phyloP scores from a whole-genome alignment of 1,140 invertebrate genomes.

The Calycopis cecrops region DNA sequence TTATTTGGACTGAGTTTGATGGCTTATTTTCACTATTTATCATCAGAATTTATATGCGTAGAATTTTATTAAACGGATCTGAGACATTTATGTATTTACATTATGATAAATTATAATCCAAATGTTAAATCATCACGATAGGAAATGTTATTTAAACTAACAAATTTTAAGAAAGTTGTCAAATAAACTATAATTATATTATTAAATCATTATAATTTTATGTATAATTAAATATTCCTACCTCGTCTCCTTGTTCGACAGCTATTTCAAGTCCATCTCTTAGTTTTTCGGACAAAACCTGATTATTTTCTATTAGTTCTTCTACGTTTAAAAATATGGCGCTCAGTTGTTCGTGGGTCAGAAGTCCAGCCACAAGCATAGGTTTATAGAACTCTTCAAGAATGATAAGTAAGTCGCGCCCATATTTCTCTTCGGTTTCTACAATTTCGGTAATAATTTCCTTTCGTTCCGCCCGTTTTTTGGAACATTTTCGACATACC shows the following conservation, averaged over 20 bases:
- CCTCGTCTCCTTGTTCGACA: constrained; percentile 82
- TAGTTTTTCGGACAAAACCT: constrained; percentile 88
- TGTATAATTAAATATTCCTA: constrained; percentile 27
- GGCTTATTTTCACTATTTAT: too few relatives aligned
- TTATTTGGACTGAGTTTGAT: too few relatives aligned
- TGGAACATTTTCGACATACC: constrained; percentile 91
- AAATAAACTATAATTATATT: too few relatives aligned
- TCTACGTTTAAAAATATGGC: constrained; percentile 96
- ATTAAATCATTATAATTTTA: too few relatives aligned
- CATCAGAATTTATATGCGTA: too few relatives aligned
- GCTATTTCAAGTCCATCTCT: constrained; percentile 92
- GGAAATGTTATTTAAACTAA: too few relatives aligned
- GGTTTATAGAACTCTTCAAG: constrained; percentile 96
- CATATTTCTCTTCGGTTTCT: constrained; percentile 97
- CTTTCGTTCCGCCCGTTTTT: constrained; percentile 91
- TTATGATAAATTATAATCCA: too few relatives aligned
- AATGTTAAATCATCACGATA: too few relatives aligned
- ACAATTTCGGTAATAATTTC: constrained; percentile 97
- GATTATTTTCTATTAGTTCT: constrained; percentile 93
- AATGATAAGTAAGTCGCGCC: constrained; percentile 92
- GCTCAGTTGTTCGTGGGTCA: constrained; percentile 88
- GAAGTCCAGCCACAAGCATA: constrained; percentile 90
- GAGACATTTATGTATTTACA: too few relatives aligned
- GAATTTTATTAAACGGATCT: too few relatives aligned
- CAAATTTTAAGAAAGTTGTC: too few relatives aligned